Base-by-base conservation (phyloP, 2,888 invertebrate genomes). In the Mellilla xanthometata region DNA sequence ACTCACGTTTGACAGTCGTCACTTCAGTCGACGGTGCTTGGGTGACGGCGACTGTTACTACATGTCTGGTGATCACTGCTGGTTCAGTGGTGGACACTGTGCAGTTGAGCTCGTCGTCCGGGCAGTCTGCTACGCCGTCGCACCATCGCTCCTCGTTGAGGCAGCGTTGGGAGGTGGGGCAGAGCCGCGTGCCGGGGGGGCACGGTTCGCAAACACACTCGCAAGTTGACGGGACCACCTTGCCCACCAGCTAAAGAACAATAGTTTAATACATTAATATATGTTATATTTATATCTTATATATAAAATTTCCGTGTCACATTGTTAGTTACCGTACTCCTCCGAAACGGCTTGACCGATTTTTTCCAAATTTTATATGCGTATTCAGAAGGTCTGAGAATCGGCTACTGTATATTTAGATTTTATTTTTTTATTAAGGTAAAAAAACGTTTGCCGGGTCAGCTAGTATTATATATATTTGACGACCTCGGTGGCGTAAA, bases 21-120 rank as follows among this genome's bases (percentile, higher is more conserved):
- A 57, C 41, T 1, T 41, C 26, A 0, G 57, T 60, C 4, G 62
- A 56, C 0, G 59, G 50, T 4, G 12, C 41, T 27, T 19, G 36
- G 2, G 62, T 62, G 10, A 60, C 65, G 0, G 58, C 73, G 0
- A 59, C 58, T 0, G 78, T 76, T 0, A 70, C 56, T 0, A 70
- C 62, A 0, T 58, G 48, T 0, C 74, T 69, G 2, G 68, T 69
- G 0, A 68, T 68, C 0, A 69, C 63, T 0, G 67, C 53, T 0
- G 74, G 65, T 10, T 74, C 70, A 2, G 60, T 58, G 0, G 75
- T 58, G 0, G 75, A 65, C 11, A 71, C 66, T 60, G 71, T 65
- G 62, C 96, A 97, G 44, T 92, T 82, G 2, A 81, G 75, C 78
- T 97, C 97, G 72, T 97, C 97, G 65, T 96, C 96, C 0, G 94